These are phyloP conservation scores for Ornithoptera alexandrae DNA, from an alignment of 2,888 invertebrate genomes.

Conservation along the genomic window DNA sequence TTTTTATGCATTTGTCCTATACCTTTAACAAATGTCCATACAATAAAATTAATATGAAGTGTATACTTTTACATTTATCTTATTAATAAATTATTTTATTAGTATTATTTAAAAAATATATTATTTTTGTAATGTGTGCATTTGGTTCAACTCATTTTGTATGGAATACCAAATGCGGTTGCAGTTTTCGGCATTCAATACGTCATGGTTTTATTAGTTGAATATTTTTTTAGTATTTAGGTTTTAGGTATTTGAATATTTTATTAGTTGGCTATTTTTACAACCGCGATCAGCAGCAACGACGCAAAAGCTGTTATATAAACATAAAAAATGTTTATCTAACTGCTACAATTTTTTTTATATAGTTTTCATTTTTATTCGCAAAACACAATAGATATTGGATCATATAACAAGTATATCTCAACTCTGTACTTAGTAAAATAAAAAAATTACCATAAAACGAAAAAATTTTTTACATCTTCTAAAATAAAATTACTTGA, in stretches of 20 bases:
- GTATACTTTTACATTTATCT: too few relatives aligned
- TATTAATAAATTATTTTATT: not conserved
- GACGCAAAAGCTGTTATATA: not conserved
- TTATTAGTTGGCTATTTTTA: not conserved
- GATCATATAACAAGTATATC: too few relatives aligned
- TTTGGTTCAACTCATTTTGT: not conserved
- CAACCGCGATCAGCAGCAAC: not conserved
- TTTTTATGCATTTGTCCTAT: too few relatives aligned
- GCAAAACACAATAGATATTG: too few relatives aligned
- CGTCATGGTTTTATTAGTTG: not conserved
- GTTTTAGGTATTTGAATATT: too few relatives aligned
- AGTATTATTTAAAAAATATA: not conserved
- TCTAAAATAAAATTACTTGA: not conserved
- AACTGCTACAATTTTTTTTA: not conserved
- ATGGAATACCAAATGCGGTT: not conserved
- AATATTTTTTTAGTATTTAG: too few relatives aligned
- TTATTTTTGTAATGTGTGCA: not conserved
- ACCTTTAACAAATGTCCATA: too few relatives aligned
- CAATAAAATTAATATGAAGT: too few relatives aligned
- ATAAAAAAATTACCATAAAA: too few relatives aligned
- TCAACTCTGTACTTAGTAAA: too few relatives aligned
- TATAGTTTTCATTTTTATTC: not conserved
- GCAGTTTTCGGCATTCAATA: not conserved
- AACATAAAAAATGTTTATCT: not conserved
- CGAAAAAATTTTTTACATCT: not conserved